Conservation (phyloP, 2,113 vertebrate genomes). For the Lophura nycthemera region DNA sequence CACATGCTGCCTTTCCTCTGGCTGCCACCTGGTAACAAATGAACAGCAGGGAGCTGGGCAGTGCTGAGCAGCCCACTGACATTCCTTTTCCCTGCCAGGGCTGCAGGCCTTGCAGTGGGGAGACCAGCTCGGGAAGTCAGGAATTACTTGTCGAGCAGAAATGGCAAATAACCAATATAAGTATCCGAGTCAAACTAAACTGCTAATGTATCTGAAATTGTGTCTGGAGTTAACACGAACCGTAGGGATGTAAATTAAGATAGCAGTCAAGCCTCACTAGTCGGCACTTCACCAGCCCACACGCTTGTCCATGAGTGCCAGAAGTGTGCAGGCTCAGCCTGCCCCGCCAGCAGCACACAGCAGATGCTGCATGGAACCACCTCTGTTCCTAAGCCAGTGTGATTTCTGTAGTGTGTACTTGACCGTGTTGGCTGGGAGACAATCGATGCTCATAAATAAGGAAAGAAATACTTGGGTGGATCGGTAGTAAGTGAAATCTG, state of each 20-base stretch:
- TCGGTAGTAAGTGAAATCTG: not conserved
- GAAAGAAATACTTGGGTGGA: not conserved
- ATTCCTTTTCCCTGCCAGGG: slow-evolving; percentile 49
- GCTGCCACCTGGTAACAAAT: not conserved
- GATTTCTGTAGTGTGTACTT: not conserved
- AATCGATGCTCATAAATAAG: not conserved
- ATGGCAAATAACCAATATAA: slow-evolving; percentile 12
- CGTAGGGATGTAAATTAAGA: slow-evolving; percentile 52
- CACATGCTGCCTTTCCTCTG: slow-evolving; percentile 30
- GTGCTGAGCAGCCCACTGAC: slow-evolving; percentile 41
- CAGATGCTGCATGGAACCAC: slow-evolving; percentile 21
- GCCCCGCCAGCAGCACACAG: not conserved
- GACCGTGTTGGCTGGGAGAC: not conserved
- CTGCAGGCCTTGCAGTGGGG: slow-evolving; percentile 62
- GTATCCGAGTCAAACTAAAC: slow-evolving; percentile 38
- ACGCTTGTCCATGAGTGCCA: not conserved
- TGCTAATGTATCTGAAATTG: slow-evolving; percentile 56
- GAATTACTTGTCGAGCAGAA: slow-evolving; percentile 67
- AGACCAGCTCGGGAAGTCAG: slow-evolving; percentile 51
- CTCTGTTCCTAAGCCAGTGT: not conserved
- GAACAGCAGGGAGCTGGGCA: not conserved
- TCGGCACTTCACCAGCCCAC: slow-evolving; percentile 27
- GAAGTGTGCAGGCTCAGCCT: not conserved
- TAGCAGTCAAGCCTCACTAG: slow-evolving; percentile 34
- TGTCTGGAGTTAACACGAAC: slow-evolving; percentile 25